Percentiles rank a stretch among this genome's conserved stretches.
Evolutionary conservation across 2,113 vertebrate species (phyloP).

Genomic region (Pelvicachromis taeniatus): DNA sequence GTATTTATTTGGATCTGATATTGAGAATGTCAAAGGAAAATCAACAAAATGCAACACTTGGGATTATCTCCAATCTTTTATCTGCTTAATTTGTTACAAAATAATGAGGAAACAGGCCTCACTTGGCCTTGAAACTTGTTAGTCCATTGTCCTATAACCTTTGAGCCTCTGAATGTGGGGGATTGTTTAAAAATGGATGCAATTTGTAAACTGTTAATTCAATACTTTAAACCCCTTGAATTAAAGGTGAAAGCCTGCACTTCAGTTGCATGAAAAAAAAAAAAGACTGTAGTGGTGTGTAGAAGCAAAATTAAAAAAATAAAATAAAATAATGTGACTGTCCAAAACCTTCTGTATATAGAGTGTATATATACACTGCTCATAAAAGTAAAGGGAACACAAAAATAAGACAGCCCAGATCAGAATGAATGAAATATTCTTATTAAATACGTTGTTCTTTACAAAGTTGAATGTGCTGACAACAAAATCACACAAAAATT

Average conservation of each 20-base stretch:
- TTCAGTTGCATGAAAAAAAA: background rate
- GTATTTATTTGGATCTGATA: background rate
- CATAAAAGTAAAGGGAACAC: too few species aligned
- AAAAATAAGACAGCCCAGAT: too few species aligned
- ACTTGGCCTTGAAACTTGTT: background rate
- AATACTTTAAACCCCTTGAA: background rate
- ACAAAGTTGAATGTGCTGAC: too few species aligned
- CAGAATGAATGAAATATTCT: too few species aligned
- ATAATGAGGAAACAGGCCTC: background rate
- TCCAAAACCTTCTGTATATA: background rate
- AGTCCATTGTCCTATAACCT: background rate
- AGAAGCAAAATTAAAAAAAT: background rate
- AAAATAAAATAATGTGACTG: background rate
- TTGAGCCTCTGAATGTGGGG: background rate
- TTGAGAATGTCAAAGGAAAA: background rate
- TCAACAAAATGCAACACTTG: background rate
- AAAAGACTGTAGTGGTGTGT: background rate
- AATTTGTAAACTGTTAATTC: background rate
- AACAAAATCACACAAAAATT: too few species aligned
- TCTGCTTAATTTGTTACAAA: background rate
- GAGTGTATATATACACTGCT: background rate
- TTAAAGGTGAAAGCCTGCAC: background rate
- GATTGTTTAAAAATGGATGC: background rate
- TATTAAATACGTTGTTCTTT: too few species aligned
- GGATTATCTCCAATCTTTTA: accelerated